phyloP scores from a whole-genome alignment of 2,113 vertebrate genomes.

The Delphinapterus leucas region DNA sequence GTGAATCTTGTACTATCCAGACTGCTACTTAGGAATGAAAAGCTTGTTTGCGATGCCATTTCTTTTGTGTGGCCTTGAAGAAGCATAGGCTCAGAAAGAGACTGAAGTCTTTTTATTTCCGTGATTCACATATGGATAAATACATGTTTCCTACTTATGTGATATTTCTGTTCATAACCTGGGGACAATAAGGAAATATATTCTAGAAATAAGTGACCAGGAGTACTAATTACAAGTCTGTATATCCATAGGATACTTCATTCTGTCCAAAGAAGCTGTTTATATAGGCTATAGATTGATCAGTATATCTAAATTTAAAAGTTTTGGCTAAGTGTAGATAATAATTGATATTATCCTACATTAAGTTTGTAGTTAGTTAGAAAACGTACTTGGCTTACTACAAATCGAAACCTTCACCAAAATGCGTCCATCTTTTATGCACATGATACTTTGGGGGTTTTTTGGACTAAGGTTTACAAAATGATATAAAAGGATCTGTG shows the following conservation, averaged over 20 bases:
- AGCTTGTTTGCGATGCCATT: neutral
- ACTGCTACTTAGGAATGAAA: neutral
- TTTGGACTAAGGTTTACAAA: neutral
- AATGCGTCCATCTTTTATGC: neutral
- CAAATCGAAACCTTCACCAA: neutral
- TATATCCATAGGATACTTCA: neutral
- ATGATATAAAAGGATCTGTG: neutral
- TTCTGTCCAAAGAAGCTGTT: conserved; percentile 7
- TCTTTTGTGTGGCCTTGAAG: neutral
- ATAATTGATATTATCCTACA: neutral
- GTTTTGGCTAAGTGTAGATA: neutral
- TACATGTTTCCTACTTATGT: conserved; percentile 6
- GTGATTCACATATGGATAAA: neutral
- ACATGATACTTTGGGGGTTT: neutral
- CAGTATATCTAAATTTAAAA: neutral
- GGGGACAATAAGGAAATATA: neutral
- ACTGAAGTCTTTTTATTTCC: conserved; percentile 40
- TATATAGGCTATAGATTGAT: neutral
- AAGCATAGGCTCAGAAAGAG: neutral
- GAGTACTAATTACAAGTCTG: neutral
- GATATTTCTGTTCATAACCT: neutral
- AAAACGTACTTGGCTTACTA: neutral
- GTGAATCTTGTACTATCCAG: neutral
- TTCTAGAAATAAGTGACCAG: conserved; percentile 13
- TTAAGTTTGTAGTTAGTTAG: neutral